Percentiles rank a stretch among this genome's conserved stretches.
phyloP scores from a whole-genome alignment of 2,113 vertebrate genomes.

The Trematomus loennbergii region DNA sequence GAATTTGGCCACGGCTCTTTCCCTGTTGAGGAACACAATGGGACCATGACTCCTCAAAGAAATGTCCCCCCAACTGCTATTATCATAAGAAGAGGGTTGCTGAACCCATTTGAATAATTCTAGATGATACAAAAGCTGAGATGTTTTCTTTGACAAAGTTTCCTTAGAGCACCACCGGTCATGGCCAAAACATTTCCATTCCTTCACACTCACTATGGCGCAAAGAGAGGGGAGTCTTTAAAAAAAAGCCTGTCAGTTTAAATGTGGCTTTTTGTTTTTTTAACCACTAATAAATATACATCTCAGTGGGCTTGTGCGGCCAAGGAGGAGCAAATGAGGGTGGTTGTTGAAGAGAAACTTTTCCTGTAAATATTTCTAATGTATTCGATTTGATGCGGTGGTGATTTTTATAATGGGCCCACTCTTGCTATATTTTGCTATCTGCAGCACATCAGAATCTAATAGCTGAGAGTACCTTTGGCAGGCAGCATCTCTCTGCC shows the following conservation, averaged over 20 bases:
- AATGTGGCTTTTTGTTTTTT: conserved; percentile 32
- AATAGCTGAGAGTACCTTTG: conserved; percentile 79
- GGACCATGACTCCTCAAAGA: conserved; percentile 78
- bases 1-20: conserved; percentile 74
- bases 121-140: conserved; percentile 73
- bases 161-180: conserved; percentile 59
- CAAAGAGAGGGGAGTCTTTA: conserved; percentile 32
- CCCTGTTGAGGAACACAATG: conserved; percentile 73
- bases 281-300: conserved; percentile 39
- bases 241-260: conserved; percentile 40
- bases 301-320: conserved; percentile 4
- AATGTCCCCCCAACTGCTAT: conserved; percentile 72
- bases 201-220: conserved; percentile 61
- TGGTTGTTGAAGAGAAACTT: conserved; percentile 44
- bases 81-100: conserved; percentile 82
- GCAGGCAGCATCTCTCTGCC: conserved; percentile 76
- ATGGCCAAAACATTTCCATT: conserved; percentile 75
- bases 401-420: conserved; percentile 77
- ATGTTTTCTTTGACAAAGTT: conserved; percentile 78
- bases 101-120: conserved; percentile 81
- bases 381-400: conserved; percentile 63
- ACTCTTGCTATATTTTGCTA: conserved; percentile 68
- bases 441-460: conserved; percentile 75
- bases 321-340: conserved; percentile 8
- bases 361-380: conserved; percentile 66